Percentiles rank a stretch among this genome's conserved stretches.
Evolutionary conservation across 2,113 vertebrate species (phyloP).

Genomic region (Rhodinocichla rosea): DNA sequence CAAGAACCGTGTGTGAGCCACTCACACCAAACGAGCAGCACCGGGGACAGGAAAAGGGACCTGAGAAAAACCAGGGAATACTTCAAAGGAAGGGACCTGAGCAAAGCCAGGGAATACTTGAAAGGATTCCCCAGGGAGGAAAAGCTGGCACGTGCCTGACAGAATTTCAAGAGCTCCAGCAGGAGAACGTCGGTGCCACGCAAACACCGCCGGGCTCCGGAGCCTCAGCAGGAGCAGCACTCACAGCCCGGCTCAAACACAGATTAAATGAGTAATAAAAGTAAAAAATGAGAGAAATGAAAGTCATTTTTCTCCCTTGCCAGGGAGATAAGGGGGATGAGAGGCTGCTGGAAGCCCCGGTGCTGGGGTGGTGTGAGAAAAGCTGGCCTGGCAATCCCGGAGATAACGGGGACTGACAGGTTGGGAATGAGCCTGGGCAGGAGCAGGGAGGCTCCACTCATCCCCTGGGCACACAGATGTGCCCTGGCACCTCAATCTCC

Average conservation of each 20-base stretch:
- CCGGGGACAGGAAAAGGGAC: neutral
- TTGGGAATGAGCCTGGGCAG: accelerated
- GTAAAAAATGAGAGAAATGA: neutral
- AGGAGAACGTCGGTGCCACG: neutral
- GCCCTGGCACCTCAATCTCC: neutral
- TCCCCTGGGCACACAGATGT: neutral
- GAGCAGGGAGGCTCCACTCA: neutral
- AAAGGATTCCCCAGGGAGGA: slow-evolving; percentile 13
- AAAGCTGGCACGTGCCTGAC: neutral
- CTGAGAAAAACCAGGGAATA: neutral
- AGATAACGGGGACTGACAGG: neutral
- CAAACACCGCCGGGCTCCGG: neutral
- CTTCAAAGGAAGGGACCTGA: neutral
- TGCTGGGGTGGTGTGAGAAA: slow-evolving; percentile 12
- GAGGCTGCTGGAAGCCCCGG: neutral
- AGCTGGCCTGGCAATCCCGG: neutral
- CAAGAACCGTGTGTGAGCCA: accelerated
- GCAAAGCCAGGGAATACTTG: neutral
- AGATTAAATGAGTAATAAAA: neutral
- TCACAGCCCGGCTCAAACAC: neutral
- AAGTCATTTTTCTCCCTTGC: neutral
- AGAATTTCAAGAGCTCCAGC: neutral
- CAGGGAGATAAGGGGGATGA: slow-evolving; percentile 34
- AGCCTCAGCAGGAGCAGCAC: neutral
- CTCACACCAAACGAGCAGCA: accelerated